Percentiles rank a stretch among this genome's conserved stretches.
These are phyloP conservation scores for Trididemnum miniatum DNA, from an alignment of 23 tunicate species.

Conservation along the genomic window DNA sequence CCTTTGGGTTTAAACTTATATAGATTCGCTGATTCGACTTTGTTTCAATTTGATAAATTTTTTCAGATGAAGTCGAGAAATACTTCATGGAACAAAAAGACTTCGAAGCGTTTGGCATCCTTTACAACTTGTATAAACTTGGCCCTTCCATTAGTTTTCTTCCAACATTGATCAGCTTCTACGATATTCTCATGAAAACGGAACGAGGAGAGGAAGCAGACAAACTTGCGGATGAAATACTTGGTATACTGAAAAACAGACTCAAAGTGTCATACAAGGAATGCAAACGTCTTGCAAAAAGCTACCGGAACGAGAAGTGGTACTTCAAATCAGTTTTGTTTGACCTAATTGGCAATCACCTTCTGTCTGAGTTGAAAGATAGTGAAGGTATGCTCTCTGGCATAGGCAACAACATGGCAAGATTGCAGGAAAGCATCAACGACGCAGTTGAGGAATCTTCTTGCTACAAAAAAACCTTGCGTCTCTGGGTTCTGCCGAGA, in stretches of 20 bases:
- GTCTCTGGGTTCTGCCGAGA: neutral
- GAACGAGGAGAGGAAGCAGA: conserved; percentile 4
- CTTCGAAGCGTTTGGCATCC: neutral
- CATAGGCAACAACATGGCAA: neutral
- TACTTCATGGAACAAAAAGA: too few species aligned
- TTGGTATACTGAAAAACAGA: neutral
- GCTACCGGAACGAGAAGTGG: neutral
- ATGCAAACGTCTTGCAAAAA: neutral
- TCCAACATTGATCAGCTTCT: neutral
- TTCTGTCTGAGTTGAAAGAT: neutral
- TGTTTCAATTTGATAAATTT: too few species aligned
- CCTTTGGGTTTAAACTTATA: too few species aligned
- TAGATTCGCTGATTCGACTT: too few species aligned
- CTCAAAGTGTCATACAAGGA: neutral
- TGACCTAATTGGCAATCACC: neutral
- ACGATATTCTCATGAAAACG: conserved; percentile 10
- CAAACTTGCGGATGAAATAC: neutral
- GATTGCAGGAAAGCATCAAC: neutral
- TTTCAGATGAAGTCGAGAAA: neutral
- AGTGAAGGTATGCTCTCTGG: neutral
- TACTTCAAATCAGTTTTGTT: conserved; percentile 4
- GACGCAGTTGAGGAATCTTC: neutral
- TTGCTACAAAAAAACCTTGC: neutral
- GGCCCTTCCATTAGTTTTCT: neutral
- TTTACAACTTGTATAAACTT: neutral